Percentiles rank a stretch among this genome's conserved stretches.
Conservation (phyloP, 2,797 vertebrate genomes). For the Spatula clypeata region DNA sequence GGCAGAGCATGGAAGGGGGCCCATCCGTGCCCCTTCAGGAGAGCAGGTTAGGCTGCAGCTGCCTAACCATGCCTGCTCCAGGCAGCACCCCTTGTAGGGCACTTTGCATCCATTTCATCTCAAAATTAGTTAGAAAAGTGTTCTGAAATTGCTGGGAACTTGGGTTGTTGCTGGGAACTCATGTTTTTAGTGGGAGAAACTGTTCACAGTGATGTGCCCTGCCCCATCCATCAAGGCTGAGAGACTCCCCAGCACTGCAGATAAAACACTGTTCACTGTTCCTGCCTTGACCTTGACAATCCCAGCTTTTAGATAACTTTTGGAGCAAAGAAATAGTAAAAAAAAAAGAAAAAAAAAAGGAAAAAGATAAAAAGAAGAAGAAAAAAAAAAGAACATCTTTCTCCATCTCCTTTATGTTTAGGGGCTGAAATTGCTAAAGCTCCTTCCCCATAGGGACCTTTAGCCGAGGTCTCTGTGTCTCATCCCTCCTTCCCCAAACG, state of each 20-base stretch:
- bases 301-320: neutral
- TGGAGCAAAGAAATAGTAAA: neutral
- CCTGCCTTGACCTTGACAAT: slow-evolving; percentile 16
- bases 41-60: neutral
- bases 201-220: neutral
- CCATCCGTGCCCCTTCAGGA: neutral
- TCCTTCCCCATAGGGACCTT: slow-evolving; percentile 42
- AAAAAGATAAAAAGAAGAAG: neutral
- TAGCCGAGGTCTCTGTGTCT: slow-evolving; percentile 12
- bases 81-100: no score
- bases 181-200: neutral
- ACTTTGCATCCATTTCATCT: neutral
- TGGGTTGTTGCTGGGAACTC: neutral
- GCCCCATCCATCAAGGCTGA: slow-evolving; percentile 8
- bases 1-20: neutral
- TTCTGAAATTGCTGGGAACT: neutral
- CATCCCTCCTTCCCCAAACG: neutral
- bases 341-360: neutral
- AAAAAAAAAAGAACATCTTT: neutral
- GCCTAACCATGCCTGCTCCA: neutral
- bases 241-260: slow-evolving; percentile 13
- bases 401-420: neutral
- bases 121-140: neutral
- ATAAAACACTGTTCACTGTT: slow-evolving; percentile 2
- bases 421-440: slow-evolving; percentile 24